Conservation (phyloP, 1,140 invertebrate genomes). For the Tigriopus japonicus region DNA sequence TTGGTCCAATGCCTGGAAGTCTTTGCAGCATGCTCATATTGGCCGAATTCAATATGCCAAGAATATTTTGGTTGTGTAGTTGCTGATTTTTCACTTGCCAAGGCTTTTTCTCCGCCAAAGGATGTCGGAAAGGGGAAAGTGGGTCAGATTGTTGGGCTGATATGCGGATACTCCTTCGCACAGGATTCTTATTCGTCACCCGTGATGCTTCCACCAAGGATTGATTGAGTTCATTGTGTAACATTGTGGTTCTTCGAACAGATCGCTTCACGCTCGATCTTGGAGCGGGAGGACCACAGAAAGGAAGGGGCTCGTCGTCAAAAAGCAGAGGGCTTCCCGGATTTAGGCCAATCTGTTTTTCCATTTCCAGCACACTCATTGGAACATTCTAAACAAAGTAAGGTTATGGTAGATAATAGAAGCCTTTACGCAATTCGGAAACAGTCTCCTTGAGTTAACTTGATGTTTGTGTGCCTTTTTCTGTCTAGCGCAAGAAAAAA, state of each 20-base stretch:
- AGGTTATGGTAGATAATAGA: neutral
- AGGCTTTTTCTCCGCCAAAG: neutral
- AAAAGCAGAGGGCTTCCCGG: neutral
- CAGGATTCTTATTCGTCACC: no score
- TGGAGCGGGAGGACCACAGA: neutral
- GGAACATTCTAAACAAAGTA: neutral
- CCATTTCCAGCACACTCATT: neutral
- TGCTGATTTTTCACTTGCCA: neutral
- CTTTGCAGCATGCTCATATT: neutral
- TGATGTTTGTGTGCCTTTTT: no score
- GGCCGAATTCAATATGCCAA: constrained; percentile 1
- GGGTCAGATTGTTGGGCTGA: no score
- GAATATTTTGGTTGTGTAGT: neutral
- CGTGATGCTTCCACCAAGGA: neutral
- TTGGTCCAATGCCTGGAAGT: constrained; percentile 8
- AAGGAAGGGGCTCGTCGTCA: neutral
- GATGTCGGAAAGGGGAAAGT: neutral
- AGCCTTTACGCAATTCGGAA: neutral
- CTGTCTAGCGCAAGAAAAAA: no score
- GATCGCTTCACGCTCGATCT: neutral
- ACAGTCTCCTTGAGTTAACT: neutral
- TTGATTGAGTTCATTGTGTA: neutral
- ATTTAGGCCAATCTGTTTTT: neutral
- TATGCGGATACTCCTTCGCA: no score
- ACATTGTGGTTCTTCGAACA: constrained; percentile 5